These are phyloP conservation scores for Belonocnema kinseyi DNA, from an alignment of 1,140 invertebrate species.

Conservation along the genomic window DNA sequence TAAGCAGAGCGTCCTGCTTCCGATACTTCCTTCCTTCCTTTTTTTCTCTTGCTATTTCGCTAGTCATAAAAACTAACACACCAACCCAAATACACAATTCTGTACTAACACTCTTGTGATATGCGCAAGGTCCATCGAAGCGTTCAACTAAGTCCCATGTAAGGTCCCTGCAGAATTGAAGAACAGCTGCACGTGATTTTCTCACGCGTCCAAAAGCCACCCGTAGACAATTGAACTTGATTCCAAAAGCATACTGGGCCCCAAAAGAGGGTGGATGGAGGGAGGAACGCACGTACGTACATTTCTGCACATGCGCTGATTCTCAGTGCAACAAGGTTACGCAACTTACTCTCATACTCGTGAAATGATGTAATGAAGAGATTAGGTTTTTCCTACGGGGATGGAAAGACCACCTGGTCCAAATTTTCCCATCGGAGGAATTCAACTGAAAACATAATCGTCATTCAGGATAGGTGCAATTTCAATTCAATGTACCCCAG, in stretches of 20 bases:
- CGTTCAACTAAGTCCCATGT: conserved; percentile 1
- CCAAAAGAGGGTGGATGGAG: background rate
- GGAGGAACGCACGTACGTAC: background rate
- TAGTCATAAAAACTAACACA: background rate
- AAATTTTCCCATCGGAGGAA: conserved; percentile 18
- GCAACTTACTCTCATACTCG: background rate
- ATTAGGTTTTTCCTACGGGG: conserved; percentile 20
- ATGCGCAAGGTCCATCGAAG: conserved; percentile 19
- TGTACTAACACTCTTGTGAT: background rate
- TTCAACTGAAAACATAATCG: background rate
- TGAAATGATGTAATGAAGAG: conserved; percentile 20
- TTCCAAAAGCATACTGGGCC: conserved; percentile 40
- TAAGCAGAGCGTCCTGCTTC: conserved; percentile 23
- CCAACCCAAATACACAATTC: background rate
- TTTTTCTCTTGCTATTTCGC: background rate
- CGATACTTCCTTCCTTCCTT: conserved; percentile 5
- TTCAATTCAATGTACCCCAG: background rate
- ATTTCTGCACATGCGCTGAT: conserved; percentile 16
- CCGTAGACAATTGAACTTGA: conserved; percentile 54
- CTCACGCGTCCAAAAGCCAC: conserved; percentile 59
- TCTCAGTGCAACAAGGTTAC: background rate
- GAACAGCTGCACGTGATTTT: conserved; percentile 58
- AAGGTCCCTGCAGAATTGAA: conserved; percentile 38
- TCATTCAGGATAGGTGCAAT: conserved; percentile 1
- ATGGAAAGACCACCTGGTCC: conserved; percentile 7